phyloP scores from a whole-genome alignment of 1,140 invertebrate genomes.

The Drosophila orosa region DNA sequence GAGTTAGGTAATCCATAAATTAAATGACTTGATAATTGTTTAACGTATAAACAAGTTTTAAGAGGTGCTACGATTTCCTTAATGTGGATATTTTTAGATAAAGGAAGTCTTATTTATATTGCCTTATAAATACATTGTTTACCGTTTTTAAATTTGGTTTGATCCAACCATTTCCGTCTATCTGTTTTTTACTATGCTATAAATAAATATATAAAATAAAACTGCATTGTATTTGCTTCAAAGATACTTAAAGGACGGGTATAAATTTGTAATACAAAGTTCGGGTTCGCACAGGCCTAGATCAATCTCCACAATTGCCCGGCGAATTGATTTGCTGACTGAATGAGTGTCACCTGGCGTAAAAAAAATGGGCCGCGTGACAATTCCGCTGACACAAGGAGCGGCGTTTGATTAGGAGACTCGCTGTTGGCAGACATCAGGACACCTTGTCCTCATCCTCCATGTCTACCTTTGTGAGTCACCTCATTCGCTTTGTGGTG shows the following conservation, averaged over 20 bases:
- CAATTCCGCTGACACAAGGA: constrained; percentile 71
- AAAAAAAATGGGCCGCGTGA: constrained; percentile 35
- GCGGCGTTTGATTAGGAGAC: constrained; percentile 71
- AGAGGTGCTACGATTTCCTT: too few species aligned
- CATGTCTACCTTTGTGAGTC: background rate
- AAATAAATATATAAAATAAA: background rate
- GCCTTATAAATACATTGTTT: too few species aligned
- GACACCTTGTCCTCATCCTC: constrained; percentile 21
- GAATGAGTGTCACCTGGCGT: constrained; percentile 22
- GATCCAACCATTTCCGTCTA: too few species aligned
- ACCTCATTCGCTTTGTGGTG: constrained; percentile 53
- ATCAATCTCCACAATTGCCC: constrained; percentile 69
- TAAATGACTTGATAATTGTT: too few species aligned
- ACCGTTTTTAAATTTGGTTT: too few species aligned
- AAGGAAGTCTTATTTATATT: too few species aligned
- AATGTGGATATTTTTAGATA: too few species aligned
- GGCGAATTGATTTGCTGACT: constrained; percentile 20
- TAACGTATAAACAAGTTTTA: too few species aligned
- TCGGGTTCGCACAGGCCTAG: constrained; percentile 37
- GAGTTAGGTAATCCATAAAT: too few species aligned
- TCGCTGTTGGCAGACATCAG: constrained; percentile 65
- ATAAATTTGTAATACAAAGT: background rate
- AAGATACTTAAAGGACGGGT: constrained; percentile 15
- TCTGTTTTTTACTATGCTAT: background rate
- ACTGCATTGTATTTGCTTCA: constrained; percentile 11